phyloP scores from a whole-genome alignment of 2,888 invertebrate genomes.

The Plebejus argus region DNA sequence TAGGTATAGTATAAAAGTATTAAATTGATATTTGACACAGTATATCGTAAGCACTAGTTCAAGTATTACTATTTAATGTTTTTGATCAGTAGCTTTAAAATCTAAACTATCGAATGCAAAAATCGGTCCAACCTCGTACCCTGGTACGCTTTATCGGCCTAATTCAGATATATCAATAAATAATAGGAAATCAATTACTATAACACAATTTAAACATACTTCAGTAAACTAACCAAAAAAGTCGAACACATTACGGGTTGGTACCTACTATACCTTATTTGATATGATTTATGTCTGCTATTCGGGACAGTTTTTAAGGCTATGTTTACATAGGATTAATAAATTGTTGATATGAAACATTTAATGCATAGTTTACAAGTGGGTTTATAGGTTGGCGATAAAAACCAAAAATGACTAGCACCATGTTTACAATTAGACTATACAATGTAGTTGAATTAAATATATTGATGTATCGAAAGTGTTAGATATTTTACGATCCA shows the following conservation, averaged over 20 bases:
- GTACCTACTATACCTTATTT: neutral
- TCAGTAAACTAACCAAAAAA: neutral
- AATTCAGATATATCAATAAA: neutral
- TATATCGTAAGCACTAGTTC: too few species aligned
- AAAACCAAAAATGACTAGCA: neutral
- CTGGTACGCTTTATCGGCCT: neutral
- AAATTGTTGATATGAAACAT: neutral
- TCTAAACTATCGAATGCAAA: too few species aligned
- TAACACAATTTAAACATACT: neutral
- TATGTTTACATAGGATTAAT: conserved; percentile 6
- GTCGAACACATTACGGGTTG: neutral
- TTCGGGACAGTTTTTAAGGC: neutral
- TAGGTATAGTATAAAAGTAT: too few species aligned
- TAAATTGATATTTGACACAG: too few species aligned
- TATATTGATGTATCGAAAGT: too few species aligned
- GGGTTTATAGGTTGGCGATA: neutral
- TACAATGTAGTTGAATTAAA: too few species aligned
- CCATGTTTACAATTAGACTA: neutral
- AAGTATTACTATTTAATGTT: too few species aligned
- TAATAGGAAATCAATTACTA: neutral
- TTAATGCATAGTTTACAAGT: neutral
- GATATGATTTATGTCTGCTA: neutral
- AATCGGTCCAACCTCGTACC: too few species aligned
- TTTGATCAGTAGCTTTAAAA: too few species aligned
- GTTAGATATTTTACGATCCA: too few species aligned